phyloP scores from a whole-genome alignment of 2,888 invertebrate genomes.

The Magallana nippona region DNA sequence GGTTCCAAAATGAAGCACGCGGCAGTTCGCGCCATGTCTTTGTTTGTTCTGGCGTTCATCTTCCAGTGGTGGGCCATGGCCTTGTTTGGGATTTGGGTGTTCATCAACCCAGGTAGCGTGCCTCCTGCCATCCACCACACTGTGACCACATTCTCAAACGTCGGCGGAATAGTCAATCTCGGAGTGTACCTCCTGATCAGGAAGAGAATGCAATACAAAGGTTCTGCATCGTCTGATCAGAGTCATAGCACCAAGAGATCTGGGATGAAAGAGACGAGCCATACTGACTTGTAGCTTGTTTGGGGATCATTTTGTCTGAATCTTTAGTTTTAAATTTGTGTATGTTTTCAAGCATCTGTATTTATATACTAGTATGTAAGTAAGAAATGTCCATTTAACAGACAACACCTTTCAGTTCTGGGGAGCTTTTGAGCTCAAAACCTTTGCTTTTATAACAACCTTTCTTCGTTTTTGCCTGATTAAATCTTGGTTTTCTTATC shows the following conservation, averaged over 20 bases:
- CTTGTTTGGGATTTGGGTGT: conserved; percentile 54
- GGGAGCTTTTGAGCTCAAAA: too few relatives aligned
- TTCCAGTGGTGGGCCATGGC: conserved; percentile 63
- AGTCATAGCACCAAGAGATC: not conserved
- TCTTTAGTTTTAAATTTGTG: too few relatives aligned
- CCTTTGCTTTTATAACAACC: too few relatives aligned
- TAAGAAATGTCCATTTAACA: too few relatives aligned
- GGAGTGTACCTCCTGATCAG: conserved; percentile 55
- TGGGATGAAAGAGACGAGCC: not conserved
- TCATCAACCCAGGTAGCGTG: conserved; percentile 45
- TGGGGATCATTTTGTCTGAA: too few relatives aligned
- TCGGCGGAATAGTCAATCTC: conserved; percentile 57
- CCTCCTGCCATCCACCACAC: conserved; percentile 57
- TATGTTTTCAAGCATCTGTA: too few relatives aligned
- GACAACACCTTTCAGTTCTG: too few relatives aligned
- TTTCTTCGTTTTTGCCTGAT: too few relatives aligned
- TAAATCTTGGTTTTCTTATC: too few relatives aligned
- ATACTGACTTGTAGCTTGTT: not conserved
- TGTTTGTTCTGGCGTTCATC: conserved; percentile 59
- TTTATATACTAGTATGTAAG: too few relatives aligned
- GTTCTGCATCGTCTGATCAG: not conserved
- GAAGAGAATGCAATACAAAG: conserved; percentile 20
- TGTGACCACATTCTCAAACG: conserved; percentile 58
- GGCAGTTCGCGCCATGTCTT: conserved; percentile 58
- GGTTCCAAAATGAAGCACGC: conserved; percentile 53